Percentiles rank a stretch among this genome's conserved stretches.
These are phyloP conservation scores for Phalera bucephala DNA, from an alignment of 2,888 invertebrate genomes.

Conservation along the genomic window DNA sequence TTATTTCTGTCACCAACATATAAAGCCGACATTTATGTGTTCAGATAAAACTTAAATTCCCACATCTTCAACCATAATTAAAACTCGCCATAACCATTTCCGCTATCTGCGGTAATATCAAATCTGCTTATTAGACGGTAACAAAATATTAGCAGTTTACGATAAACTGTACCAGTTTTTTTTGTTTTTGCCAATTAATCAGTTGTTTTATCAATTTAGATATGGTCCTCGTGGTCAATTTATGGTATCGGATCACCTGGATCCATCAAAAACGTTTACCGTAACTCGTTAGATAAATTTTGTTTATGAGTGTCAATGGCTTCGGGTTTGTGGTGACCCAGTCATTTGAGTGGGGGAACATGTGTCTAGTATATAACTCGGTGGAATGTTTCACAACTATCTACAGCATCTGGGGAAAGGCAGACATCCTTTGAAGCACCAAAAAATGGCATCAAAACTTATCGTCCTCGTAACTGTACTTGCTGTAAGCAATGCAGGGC, in stretches of 20 bases:
- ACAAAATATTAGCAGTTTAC: too few relatives aligned
- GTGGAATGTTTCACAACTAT: slow-evolving; percentile 65
- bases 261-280: slow-evolving; percentile 60
- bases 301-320: slow-evolving; percentile 68
- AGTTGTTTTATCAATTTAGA: slow-evolving; percentile 24
- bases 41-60: slow-evolving; percentile 1
- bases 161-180: slow-evolving; percentile 7
- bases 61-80: slow-evolving; percentile 15
- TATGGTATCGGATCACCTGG: slow-evolving; percentile 53
- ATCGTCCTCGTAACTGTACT: slow-evolving; percentile 49
- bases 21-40: slow-evolving; percentile 15
- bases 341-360: slow-evolving; percentile 61
- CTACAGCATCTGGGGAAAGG: slow-evolving; percentile 63
- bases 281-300: slow-evolving; percentile 60
- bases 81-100: slow-evolving; percentile 14
- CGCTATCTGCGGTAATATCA: slow-evolving; percentile 6
- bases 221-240: slow-evolving; percentile 32
- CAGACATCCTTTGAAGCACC: slow-evolving; percentile 39
- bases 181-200: slow-evolving; percentile 38
- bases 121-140: too few relatives aligned
- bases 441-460: slow-evolving; percentile 59
- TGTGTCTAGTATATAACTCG: slow-evolving; percentile 65
- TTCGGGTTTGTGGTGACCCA: slow-evolving; percentile 57
- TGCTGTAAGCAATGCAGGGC: slow-evolving; percentile 51
- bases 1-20: slow-evolving; percentile 14